Evolutionary conservation across 2,888 invertebrate species (phyloP), one percentile per base, ranked within the genome.

Genomic region (Endomychus coccineus): DNA sequence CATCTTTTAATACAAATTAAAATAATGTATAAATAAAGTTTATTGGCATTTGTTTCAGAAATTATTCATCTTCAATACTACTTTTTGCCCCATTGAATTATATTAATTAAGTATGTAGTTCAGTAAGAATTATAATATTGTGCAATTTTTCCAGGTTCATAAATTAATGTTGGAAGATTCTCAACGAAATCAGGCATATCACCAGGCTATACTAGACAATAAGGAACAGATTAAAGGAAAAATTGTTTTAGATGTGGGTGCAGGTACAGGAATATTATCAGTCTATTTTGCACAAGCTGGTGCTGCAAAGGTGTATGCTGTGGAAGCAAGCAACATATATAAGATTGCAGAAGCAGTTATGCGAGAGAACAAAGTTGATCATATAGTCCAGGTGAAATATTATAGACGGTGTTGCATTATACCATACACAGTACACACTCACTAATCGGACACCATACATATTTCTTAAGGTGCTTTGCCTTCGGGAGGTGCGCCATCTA

Each of bases 211-310:
- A 55, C 62, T 78, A 25, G 68, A 71, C 16, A 80, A 80, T 50
- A 70, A 70, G 51, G 66, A 73, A 2, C 62, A 76, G 36, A 85
- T 95, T 51, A 69, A 75, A 53, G 80, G 78, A 41, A 92, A 89
- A 71, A 61, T 78, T 34, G 84, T 94, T 1, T 71, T 94, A 69
- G 90, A 89, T 67, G 80, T 89, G 33, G 89, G 89, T 2, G 83
- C 87, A 42, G 89, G 89, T 1, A 85, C 86, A 11, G 88, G 94
- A 15, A 87, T 96, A 49, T 67, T 96, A 15, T 90, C 92, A 2
- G 69, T 92, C 54, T 89, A 91, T 64, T 89, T 88, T 62, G 92
- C 88, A 0, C 73, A 81, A 65, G 91, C 88, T 16, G 94, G 94
- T n/a, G 94, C 94, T 3, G 76, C 74, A 38, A 80, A 80, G 62